Evolutionary conservation across 2,888 invertebrate genomes (phyloP), one percentile per base, ranked within the genome.

Genomic region (Julus scanicus): DNA sequence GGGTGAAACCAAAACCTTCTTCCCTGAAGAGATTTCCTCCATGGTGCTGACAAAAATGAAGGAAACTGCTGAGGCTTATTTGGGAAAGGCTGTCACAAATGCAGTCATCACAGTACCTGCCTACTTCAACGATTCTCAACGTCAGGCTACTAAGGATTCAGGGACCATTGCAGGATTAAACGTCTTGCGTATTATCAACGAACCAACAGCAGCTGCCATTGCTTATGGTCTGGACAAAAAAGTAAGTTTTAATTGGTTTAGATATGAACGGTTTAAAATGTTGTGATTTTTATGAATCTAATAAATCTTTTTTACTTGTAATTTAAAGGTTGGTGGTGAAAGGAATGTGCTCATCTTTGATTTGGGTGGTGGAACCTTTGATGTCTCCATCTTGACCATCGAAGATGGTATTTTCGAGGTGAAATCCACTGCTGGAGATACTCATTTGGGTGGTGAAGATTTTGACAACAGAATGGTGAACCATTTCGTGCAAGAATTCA

Each of bases 51-150:
- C 94, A 44, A 99, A 99, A 93, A 99, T 99, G 99, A 99, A 97
- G 94, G 98, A 98, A 93, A 98, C 97, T 9, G 99, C 99, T 63
- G 98, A 99, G 92, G 97, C 98, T n/a, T 99, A 98, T 92, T 94
- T 99, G 88, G 98, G 98, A 90, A 98, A 99, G 93, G 97, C 95
- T 91, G 96, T 97, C 88, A 95, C 94, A 0, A 95, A 96, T 91
- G 97, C 97, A 89, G 97, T 98, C 17, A 97, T 98, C 84, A 98
- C 98, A 0, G 98, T 98, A 1, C 98, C 98, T 9, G 98, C 98
- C 44, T 99, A 99, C 93, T 99, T 99, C 95, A 99, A 99, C 92
- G 99, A 99, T 93, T 99, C 99, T 90, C 99, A 99, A 93, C 95
- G 99, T 93, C 99, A 99, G 93, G 99, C 99, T 48, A 99, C 99